Base-by-base conservation (phyloP, 2,888 invertebrate species). In the Oxystoma pomonae region DNA sequence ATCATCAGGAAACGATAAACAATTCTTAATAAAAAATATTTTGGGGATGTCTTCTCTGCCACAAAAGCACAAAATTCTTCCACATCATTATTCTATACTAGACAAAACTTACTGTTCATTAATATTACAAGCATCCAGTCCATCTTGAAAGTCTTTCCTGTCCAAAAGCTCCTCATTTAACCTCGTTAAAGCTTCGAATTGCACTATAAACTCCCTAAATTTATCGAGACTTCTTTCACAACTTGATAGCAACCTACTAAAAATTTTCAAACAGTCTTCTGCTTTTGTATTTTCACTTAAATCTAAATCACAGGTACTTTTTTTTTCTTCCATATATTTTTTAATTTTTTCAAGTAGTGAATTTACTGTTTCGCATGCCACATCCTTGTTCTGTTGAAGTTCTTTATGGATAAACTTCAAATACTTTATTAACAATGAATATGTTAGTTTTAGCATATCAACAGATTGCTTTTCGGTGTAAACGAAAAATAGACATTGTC, bases 401-500 rank as follows among this genome's bases (percentile, higher is more conserved):
- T 19, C 17, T 5, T 9, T 16, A 19, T 9, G 7, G n/a, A 53
- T 53, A 5, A n/a, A 5, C 7, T 19, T 19, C 5, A 53, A 53
- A n/a, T 53, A 53, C 19, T 53, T 53, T 53, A 53, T 5, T 7
- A 17, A n/a, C n/a, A n/a, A 3, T 53, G 5, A 5, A n/a, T 9
- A 9, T 17, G 17, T 16, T 3, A 5, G 16, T 3, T n/a, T 16
- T 53, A 53, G 3, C 53, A 53, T 53, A 5, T 53, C 16, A 3
- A 69, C 57, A 16, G 65, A 59, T 55, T 62, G 65, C 20, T 65
- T 65, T 63, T 74, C 71, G 9, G 59, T 68, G 17, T 65, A 64
- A 17, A 74, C 62, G 20, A 67, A 73, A 60, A 67, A 73, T 18
- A 75, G 63, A 5, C 67, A 62, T 63, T 75, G 71, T 35, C 70